Conservation (phyloP, 2,113 vertebrate genomes). For the Nicator chloris region DNA sequence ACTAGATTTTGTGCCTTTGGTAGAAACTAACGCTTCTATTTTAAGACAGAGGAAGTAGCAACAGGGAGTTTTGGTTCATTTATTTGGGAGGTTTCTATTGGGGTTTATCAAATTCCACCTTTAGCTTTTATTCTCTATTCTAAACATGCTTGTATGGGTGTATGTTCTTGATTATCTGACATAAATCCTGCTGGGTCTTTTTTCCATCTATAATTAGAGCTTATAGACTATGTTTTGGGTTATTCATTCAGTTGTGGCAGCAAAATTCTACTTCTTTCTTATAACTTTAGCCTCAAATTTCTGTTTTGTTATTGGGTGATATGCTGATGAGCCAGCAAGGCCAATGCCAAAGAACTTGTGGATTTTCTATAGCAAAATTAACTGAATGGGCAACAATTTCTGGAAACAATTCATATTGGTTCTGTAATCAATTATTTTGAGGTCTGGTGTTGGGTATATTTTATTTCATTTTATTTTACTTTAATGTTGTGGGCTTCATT, state of each 20-base stretch:
- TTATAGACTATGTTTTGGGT: background rate
- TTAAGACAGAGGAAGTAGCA: background rate
- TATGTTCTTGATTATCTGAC: background rate
- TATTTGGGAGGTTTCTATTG: background rate
- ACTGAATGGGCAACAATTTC: background rate
- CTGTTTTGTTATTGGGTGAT: background rate
- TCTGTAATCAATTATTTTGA: background rate
- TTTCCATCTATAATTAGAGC: background rate
- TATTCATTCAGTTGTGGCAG: background rate
- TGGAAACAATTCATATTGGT: background rate
- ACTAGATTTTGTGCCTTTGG: background rate
- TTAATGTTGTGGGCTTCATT: background rate
- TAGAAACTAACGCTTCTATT: background rate
- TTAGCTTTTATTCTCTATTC: background rate
- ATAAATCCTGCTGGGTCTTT: background rate
- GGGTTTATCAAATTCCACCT: background rate
- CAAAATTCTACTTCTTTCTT: background rate
- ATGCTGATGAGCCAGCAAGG: background rate
- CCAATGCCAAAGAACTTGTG: background rate
- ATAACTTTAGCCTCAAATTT: background rate
- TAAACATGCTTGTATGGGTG: background rate
- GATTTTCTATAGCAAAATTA: background rate
- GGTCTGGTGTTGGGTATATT: background rate
- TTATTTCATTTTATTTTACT: background rate
- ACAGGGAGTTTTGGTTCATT: background rate